phyloP scores from a whole-genome alignment of 2,113 vertebrate species.

The Pelmatolapia mariae region DNA sequence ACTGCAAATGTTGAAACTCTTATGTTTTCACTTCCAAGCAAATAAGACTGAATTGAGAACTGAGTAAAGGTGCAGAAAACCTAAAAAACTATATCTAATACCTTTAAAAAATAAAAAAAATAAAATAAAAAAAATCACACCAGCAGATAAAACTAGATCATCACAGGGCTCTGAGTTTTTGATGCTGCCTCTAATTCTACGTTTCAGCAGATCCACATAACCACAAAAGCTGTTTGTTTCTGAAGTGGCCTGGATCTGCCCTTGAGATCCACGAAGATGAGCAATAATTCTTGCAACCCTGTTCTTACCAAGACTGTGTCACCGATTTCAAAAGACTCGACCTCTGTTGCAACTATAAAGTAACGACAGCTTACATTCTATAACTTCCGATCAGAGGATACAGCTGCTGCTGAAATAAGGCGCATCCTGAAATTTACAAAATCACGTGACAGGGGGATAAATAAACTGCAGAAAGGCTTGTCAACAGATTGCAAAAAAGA shows the following conservation, averaged over 20 bases:
- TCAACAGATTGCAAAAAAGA: background rate
- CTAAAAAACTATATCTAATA: background rate
- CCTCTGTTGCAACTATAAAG: background rate
- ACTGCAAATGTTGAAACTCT: background rate
- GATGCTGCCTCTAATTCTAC: background rate
- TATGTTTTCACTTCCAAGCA: background rate
- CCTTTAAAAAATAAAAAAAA: background rate
- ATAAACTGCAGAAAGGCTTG: background rate
- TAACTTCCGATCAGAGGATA: background rate
- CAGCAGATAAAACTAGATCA: background rate
- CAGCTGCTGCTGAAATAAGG: background rate
- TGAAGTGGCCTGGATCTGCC: background rate
- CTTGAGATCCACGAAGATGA: background rate
- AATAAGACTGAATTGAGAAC: background rate
- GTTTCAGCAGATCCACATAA: background rate
- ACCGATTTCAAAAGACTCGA: background rate
- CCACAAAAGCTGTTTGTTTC: background rate
- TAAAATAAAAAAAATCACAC: background rate
- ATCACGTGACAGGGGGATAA: constrained; percentile 1
- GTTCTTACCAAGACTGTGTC: background rate
- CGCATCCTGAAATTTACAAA: background rate
- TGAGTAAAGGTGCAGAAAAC: background rate
- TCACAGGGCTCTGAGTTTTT: background rate
- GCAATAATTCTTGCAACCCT: background rate
- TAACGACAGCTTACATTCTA: background rate